A percentile compares a stretch with the other conserved stretches of the same genome.
Conservation (phyloP, 1,140 invertebrate genomes). For the Nasonia vitripennis region DNA sequence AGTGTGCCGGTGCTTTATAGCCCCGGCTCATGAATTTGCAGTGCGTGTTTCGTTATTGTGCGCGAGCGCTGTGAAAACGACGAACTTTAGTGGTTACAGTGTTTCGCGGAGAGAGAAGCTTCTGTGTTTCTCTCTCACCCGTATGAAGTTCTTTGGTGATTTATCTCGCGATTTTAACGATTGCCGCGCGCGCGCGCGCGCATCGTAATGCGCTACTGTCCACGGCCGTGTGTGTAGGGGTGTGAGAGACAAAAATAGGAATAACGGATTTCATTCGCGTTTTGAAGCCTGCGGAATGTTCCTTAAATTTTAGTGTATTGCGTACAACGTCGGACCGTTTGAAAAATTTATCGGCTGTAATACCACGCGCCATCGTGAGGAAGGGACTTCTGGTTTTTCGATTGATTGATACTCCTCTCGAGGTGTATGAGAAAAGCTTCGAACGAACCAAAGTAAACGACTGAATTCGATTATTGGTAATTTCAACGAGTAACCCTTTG, state of each 20-base stretch:
- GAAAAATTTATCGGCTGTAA: slow-evolving; percentile 1
- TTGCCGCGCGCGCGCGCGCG: neutral
- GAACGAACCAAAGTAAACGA: too few species aligned
- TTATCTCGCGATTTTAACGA: slow-evolving; percentile 11
- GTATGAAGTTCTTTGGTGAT: slow-evolving; percentile 16
- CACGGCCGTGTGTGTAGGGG: neutral
- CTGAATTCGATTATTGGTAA: neutral
- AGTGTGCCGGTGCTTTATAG: neutral
- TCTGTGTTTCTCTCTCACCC: neutral
- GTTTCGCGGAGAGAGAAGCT: neutral
- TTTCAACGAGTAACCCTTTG: neutral
- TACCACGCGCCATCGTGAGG: neutral
- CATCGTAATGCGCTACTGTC: neutral
- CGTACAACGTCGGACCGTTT: neutral
- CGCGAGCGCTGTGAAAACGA: neutral
- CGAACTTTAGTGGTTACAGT: neutral
- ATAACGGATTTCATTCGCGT: neutral
- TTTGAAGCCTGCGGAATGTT: neutral
- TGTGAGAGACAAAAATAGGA: neutral
- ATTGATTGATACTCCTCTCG: neutral
- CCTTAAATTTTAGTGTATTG: neutral
- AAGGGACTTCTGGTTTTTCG: neutral
- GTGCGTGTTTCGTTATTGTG: neutral
- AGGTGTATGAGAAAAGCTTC: too few species aligned
- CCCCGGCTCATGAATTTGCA: slow-evolving; percentile 7